Evolutionary conservation across 2,113 vertebrate species (phyloP).

Genomic region (Indri indri): DNA sequence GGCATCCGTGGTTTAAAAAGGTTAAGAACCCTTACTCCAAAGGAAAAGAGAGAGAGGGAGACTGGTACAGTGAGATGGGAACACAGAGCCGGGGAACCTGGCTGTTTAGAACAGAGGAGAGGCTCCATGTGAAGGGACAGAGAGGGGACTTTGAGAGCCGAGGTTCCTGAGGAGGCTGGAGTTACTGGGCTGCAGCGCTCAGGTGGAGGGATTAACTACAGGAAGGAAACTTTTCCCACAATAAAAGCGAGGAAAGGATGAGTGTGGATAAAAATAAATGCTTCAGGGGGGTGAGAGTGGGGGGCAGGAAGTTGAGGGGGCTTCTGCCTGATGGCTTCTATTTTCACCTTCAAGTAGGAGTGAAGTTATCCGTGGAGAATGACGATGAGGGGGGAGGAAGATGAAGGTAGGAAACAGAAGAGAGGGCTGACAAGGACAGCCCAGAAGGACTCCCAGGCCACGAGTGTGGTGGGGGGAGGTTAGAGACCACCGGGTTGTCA

Average conservation of each 20-base stretch:
- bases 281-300: slow-evolving; percentile 18
- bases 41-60: neutral
- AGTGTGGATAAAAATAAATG: slow-evolving; percentile 68
- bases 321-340: slow-evolving; percentile 44
- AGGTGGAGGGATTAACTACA: slow-evolving; percentile 68
- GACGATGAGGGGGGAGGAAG: neutral
- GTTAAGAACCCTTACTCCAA: no score
- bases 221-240: slow-evolving; percentile 71
- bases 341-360: slow-evolving; percentile 72
- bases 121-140: neutral
- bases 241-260: slow-evolving; percentile 58
- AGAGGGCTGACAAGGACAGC: neutral
- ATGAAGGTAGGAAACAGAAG: slow-evolving; percentile 41
- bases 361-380: slow-evolving; percentile 42
- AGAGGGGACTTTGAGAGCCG: neutral
- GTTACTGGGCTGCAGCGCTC: slow-evolving; percentile 38
- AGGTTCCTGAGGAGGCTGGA: slow-evolving; percentile 25
- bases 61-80: neutral
- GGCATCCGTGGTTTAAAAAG: no score
- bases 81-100: neutral
- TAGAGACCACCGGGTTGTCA: neutral
- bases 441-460: neutral
- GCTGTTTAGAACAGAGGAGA: neutral
- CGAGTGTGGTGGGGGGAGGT: neutral
- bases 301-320: slow-evolving; percentile 63